Base-by-base conservation (phyloP, 1,140 invertebrate species). In the Calephelis virginiensis region DNA sequence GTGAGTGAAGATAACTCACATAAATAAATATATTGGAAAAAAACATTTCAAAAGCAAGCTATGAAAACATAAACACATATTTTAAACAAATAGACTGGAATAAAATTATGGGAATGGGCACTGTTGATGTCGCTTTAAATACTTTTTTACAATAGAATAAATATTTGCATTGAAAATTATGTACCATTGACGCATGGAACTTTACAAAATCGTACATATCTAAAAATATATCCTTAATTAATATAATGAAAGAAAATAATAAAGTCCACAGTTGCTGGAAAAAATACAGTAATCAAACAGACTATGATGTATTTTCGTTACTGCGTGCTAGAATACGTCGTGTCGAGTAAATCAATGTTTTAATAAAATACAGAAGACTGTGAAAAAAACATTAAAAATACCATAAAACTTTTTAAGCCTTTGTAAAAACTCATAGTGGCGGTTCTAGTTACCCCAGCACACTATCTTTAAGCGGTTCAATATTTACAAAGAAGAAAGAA, bases 261-360 rank as follows among this genome's bases (percentile, higher is more conserved):
- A 67, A 17, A 14, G 59, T 28, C 12, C 63, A 65, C 13, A 14
- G 37, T 11, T 60, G 61, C 14, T 69, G 68, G 68, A 69, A 69
- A 45, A 69, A 65, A 61, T 53, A 48, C 17, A 49, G 43, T 11
- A 69, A 69, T 7, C 14, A 49, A 4, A 46, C 60, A 48, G 63
- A 65, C 38, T 66, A 69, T 13, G 63, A 66, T 13, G 49, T 53
- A 28, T 66, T 69, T 40, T 50, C 10, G 0, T 9, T 69, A 4
- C 9, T 69, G 0, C 38, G 49, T 10, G 13, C 60, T 6, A 61
- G 49, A 5, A n/a, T 59, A 17, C 59, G 53, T 60, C 68, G 47
- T 11, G 13, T 66, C 8, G 63, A 65, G 28, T 63, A 66, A 62
- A 7, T 17, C 13, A n/a, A n/a, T 63, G 60, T 69, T 69, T 56